Base-by-base conservation (phyloP, 1,140 invertebrate genomes). In the Glomeris maerens region DNA sequence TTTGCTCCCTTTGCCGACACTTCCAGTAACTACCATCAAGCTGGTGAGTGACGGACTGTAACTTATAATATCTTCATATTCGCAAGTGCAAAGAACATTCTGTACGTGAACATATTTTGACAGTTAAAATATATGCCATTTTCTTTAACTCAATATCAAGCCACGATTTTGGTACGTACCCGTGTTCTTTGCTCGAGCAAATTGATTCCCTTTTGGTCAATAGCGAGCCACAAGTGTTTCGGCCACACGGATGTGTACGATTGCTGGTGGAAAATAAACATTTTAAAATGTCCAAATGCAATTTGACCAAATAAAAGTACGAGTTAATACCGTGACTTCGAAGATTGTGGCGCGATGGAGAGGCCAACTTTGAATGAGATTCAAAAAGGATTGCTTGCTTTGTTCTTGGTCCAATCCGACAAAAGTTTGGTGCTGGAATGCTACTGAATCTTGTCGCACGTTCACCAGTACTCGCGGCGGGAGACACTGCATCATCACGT, bases 241-340 rank as follows among this genome's bases (percentile, higher is more conserved):
- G 91, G 91, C 85, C 92, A 93, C 64, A 90, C 91, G 10, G 88
- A 91, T 1, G 90, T 94, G 63, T 94, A 94, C 17, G 87, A 90
- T 82, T 95, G 90, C 81, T 86, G 66, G 67, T 54, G 53, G 39
- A 56, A 52, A 14, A 48, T 1, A 50, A 38, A 29, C 29, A 45
- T n/a, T 5, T n/a, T 26, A 7, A 7, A 21, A 41, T 49, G 47
- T 21, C 47, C 2, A 53, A 3, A 36, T 20, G 21, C 41, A n/a
- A n/a, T n/a, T n/a, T n/a, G n/a, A 3, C 22, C 2, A n/a, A 42
- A 26, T 39, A 42, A 31, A 17, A 45, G 23, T 22, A 2, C 23
- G 31, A 29, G n/a, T 38, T 41, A 28, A 66, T 62, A 84, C 81
- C 76, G 89, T 88, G 23, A 95, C 91, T 66, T 94, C 89, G 66